A percentile compares a stretch with the other conserved stretches of the same genome.
Conservation (phyloP, 2,888 invertebrate genomes). For the Hypercompe scribonia region DNA sequence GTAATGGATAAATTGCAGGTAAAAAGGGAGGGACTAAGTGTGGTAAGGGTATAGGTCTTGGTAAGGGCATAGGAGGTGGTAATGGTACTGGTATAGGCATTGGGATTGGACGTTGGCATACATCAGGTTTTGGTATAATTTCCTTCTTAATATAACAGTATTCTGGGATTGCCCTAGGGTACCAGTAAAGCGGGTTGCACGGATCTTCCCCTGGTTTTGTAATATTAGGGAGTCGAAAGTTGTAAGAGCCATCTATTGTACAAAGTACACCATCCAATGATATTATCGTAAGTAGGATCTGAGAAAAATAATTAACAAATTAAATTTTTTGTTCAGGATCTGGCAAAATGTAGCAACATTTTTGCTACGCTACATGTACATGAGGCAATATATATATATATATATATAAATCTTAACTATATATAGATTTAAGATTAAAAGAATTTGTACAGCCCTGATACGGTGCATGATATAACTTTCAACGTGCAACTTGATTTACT, state of each 20-base stretch:
- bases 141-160: slow-evolving; percentile 48
- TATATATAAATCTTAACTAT: too few species aligned
- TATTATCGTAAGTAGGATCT: slow-evolving; percentile 52
- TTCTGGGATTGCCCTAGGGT: slow-evolving; percentile 59
- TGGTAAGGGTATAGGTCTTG: slow-evolving; percentile 23
- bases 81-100: slow-evolving; percentile 43
- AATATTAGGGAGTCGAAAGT: slow-evolving; percentile 4
- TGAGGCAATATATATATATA: too few species aligned
- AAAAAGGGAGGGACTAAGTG: slow-evolving; percentile 20
- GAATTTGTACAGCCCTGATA: too few species aligned
- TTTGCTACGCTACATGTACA: background rate
- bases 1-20: slow-evolving; percentile 33
- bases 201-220: slow-evolving; percentile 57
- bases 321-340: background rate
- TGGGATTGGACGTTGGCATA: slow-evolving; percentile 34
- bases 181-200: slow-evolving; percentile 79
- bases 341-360: background rate
- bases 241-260: slow-evolving; percentile 59
- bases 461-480: too few species aligned
- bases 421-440: too few species aligned
- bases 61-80: slow-evolving; percentile 22
- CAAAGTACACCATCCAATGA: slow-evolving; percentile 43
- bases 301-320: slow-evolving; percentile 36
- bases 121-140: slow-evolving; percentile 16
- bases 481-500: too few species aligned